Evolutionary conservation across 2,888 invertebrate genomes (phyloP), one percentile per base, ranked within the genome.

Genomic region (Plebejus anna): DNA sequence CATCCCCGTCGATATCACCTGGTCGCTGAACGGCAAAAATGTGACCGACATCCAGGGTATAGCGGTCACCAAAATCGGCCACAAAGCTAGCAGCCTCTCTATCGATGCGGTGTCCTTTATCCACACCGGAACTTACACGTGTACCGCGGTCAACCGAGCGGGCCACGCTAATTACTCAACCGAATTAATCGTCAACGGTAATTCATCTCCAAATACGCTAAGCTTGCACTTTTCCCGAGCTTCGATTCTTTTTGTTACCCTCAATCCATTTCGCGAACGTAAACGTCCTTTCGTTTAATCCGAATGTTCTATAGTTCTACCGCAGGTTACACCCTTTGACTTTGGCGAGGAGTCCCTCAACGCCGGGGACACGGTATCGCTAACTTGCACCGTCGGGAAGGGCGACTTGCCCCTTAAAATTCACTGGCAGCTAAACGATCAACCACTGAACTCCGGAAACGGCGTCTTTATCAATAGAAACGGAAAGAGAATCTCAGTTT

Each of bases 261-360:
- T 28, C 13, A 75, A 59, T 51, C 71, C 71, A 3, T 1, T 2
- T 16, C 9, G 61, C 38, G 2, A 70, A 75, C 36, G 77, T 28
- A 32, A 66, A 66, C 36, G 32, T 76, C 71, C 32, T 47, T 22
- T 71, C 42, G 42, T 36, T 32, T 72, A 76, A 76, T 32, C 9
- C 9, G 57, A 42, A 16, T 61, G 79, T 77, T 75, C 78, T 78
- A 71, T 90, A 97, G 97, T 97, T 88, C 94, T 96, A 83, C 97
- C 97, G 79, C 97, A 97, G 95, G 96, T 97, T 82, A 95, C 96
- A 78, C 96, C 96, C 75, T 97, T 97, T 85, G 95, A 96, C 85
- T 97, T 97, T 86, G 97, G 97, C 77, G 96, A 96, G 82, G 96
- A 96, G 80, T 94, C 95, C 79, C 92, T 95, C 70, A 96, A 96